Evolutionary conservation across 2,797 vertebrate genomes (phyloP).

Genomic region (Sebastes kiyomatsui): DNA sequence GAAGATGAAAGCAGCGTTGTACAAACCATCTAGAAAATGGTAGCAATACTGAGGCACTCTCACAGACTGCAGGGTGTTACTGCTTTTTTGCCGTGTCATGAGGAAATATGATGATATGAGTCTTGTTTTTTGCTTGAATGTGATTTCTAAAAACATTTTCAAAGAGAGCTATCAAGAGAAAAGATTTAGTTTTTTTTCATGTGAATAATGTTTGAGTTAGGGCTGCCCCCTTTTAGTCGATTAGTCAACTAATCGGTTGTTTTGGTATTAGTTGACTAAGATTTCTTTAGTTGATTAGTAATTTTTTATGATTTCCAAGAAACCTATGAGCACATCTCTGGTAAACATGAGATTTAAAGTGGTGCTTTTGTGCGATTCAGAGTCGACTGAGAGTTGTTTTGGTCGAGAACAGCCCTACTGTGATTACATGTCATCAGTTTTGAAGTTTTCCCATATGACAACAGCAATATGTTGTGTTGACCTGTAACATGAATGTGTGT

Average conservation of each 20-base stretch:
- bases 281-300: too few species aligned
- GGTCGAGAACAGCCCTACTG: too few species aligned
- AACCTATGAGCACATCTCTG: too few species aligned
- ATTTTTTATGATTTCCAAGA: too few species aligned
- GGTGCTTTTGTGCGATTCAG: fast-evolving
- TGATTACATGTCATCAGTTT: neutral
- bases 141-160: too few species aligned
- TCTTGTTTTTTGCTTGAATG: too few species aligned
- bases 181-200: neutral
- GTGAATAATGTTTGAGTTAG: neutral
- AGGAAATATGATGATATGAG: neutral
- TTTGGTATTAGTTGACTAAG: too few species aligned
- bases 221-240: too few species aligned
- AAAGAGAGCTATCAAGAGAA: neutral
- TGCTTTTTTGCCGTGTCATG: neutral
- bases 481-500: neutral
- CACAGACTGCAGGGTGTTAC: neutral
- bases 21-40: neutral
- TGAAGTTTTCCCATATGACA: neutral
- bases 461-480: neutral
- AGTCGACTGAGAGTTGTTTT: too few species aligned
- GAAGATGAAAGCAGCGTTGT: neutral
- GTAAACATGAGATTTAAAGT: too few species aligned
- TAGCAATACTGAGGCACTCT: neutral
- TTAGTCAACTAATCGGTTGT: fast-evolving